Conservation (phyloP, 2,797 vertebrate species). For the Bufotes viridis region DNA sequence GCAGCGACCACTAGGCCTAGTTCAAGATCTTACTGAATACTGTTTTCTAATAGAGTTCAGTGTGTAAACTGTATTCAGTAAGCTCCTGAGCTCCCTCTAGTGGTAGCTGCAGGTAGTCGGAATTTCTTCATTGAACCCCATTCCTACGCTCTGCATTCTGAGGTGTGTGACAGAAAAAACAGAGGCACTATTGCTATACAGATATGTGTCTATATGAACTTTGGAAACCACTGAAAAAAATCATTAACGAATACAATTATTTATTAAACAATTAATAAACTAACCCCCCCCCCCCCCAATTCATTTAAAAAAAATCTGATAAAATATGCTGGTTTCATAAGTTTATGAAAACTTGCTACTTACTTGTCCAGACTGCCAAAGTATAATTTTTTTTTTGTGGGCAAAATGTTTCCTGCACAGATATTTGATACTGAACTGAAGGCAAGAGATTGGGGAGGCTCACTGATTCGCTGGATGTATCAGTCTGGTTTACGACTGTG, state of each 20-base stretch:
- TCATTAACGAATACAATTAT: no score
- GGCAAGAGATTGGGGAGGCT: slow-evolving; percentile 20
- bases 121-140: not conserved
- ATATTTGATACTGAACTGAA: slow-evolving; percentile 25
- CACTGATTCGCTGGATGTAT: not conserved
- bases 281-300: no score
- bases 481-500: accelerated
- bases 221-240: no score
- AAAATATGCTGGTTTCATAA: not conserved
- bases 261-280: no score
- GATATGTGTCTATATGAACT: no score
- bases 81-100: not conserved
- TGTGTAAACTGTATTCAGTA: not conserved
- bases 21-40: not conserved
- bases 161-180: no score
- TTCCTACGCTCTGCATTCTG: no score
- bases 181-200: no score
- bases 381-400: not conserved
- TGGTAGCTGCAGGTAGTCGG: not conserved
- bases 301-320: not conserved
- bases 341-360: not conserved
- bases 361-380: slow-evolving; percentile 42
- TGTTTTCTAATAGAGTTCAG: not conserved
- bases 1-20: not conserved
- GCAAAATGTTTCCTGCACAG: slow-evolving; percentile 18